Evolutionary conservation across 2,797 vertebrate species (phyloP).

Genomic region (Paramormyrops hopkinsi): DNA sequence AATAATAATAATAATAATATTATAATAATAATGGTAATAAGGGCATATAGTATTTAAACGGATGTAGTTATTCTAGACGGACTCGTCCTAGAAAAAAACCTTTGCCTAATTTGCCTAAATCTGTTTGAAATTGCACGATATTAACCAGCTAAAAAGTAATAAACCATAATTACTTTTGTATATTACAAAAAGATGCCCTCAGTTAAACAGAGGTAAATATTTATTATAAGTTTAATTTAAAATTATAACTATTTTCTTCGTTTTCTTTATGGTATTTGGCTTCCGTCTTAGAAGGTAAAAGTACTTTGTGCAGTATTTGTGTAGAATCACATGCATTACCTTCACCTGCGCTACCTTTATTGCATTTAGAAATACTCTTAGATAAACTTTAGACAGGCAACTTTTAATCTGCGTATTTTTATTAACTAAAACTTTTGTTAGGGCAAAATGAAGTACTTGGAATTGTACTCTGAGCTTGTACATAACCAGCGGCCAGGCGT

Average conservation of each 20-base stretch:
- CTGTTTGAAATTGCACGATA: not conserved
- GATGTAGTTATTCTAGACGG: not conserved
- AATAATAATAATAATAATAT: not conserved
- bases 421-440: not conserved
- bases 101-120: not conserved
- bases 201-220: not conserved
- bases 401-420: not conserved
- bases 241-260: not conserved
- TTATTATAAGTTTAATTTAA: not conserved
- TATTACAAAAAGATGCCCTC: not conserved
- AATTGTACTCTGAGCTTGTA: not conserved
- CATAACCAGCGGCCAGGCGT: slow-evolving; percentile 30
- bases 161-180: not conserved
- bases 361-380: not conserved
- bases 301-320: not conserved
- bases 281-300: not conserved
- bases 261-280: not conserved
- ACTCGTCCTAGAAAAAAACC: not conserved
- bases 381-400: not conserved
- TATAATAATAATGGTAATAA: not conserved
- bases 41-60: not conserved
- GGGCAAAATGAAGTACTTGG: not conserved
- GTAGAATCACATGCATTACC: not conserved
- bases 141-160: not conserved
- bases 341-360: not conserved